Base-by-base conservation (phyloP, 2,113 vertebrate genomes). In the Brienomyrus longianalis region DNA sequence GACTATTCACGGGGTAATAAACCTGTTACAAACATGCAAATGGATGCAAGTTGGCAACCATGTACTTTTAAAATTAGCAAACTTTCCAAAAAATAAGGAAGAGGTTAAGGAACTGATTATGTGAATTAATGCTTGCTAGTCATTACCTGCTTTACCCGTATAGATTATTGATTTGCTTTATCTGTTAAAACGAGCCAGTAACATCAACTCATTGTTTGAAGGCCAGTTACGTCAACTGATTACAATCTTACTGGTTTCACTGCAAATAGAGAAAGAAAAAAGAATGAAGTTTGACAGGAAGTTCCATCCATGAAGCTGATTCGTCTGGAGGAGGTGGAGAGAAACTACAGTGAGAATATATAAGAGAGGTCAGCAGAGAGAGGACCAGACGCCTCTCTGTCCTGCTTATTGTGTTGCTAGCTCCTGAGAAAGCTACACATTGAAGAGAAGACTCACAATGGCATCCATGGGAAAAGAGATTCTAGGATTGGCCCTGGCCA, bases 391-490 rank as follows among this genome's bases (percentile, higher is more conserved):
- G 0, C 1, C 54, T 59, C 56, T 59, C 56, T 23, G 56, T 59
- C 6, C 56, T 59, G 56, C 56, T 59, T 59, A 1, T 21, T 59
- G 56, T 5, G 19, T 56, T 56, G 5, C 48, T 10, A 10, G 6
- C 54, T 56, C 54, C 54, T 56, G 54, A 56, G 54, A 56, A 56
- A 23, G 54, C 19, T 23, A 23, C 54, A 56, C 54, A 56, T 23
- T 56, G 54, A 56, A 21, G 19, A 56, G 54, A 56, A 56, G 54
- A 21, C 19, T 54, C 51, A 45, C 35, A n/a, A 96, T 96, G 96
- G 94, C 93, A 3, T 96, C 95, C 88, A 94, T 94, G 91, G 95
- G 96, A 88, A 90, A 96, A 87, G 95, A 96, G 93, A 90, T 95
- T 5, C 91, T 93, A 0, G 95, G 94, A 3, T 91, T 95, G 4